These are phyloP conservation scores for Poicephalus gulielmi DNA, from an alignment of 2,113 vertebrate genomes.

Conservation along the genomic window DNA sequence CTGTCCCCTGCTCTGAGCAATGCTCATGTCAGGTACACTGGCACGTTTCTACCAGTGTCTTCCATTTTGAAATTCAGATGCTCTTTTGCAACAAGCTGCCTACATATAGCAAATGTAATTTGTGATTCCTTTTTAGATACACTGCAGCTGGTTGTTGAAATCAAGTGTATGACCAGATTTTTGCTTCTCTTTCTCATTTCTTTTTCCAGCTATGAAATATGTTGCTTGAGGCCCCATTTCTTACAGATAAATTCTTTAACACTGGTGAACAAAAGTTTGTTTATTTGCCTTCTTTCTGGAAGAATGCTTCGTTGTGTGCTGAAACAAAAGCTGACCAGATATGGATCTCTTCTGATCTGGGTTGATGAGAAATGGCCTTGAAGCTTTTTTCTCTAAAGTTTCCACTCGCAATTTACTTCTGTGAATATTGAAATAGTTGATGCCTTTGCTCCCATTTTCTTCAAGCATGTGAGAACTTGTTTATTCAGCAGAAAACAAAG, in stretches of 20 bases:
- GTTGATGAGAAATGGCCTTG: neutral
- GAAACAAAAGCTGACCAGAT: slow-evolving; percentile 32
- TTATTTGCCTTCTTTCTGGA: slow-evolving; percentile 30
- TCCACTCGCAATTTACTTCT: neutral
- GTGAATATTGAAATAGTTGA: neutral
- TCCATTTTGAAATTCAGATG: neutral
- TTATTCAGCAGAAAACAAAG: neutral
- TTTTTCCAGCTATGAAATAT: slow-evolving; percentile 16
- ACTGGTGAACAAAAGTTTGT: slow-evolving; percentile 35
- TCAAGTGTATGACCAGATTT: neutral
- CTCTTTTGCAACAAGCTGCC: neutral
- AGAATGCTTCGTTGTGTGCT: slow-evolving; percentile 25
- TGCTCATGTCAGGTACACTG: neutral
- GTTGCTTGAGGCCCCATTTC: slow-evolving; percentile 8
- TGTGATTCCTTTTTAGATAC: neutral
- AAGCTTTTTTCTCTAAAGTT: neutral
- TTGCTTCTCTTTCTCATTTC: neutral
- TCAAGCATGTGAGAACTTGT: neutral
- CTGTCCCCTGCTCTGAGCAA: neutral
- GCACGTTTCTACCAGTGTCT: neutral
- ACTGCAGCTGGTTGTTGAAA: neutral
- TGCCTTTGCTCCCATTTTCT: neutral
- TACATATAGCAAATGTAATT: neutral
- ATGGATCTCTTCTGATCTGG: neutral
- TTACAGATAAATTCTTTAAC: slow-evolving; percentile 33